A percentile compares a stretch with the other conserved stretches of the same genome.
phyloP scores from a whole-genome alignment of 2,113 vertebrate genomes.

The Pionites leucogaster region DNA sequence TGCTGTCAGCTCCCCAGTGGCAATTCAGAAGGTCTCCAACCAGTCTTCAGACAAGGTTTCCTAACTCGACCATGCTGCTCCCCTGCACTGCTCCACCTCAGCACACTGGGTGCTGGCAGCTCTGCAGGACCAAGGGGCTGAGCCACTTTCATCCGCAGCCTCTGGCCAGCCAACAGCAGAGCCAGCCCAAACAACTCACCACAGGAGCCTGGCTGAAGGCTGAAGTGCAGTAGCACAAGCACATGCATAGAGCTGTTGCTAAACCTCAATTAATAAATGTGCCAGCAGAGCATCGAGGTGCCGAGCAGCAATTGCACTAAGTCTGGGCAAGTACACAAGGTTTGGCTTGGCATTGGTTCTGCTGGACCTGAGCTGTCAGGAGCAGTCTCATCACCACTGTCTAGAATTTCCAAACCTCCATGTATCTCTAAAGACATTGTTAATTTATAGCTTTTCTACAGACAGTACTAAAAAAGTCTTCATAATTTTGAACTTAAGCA shows the following conservation, averaged over 20 bases:
- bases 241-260: not conserved
- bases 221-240: fast-evolving
- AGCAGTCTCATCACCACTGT: not conserved
- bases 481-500: not conserved
- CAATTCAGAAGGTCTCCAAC: not conserved
- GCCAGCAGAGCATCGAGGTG: not conserved
- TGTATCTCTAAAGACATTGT: no score
- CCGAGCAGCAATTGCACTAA: not conserved
- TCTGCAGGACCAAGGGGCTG: not conserved
- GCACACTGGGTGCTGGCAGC: not conserved
- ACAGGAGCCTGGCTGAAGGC: not conserved
- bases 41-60: not conserved
- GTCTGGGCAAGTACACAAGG: not conserved
- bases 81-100: fast-evolving
- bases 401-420: not conserved
- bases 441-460: not conserved
- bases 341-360: not conserved
- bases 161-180: not conserved
- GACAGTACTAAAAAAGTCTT: not conserved
- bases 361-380: not conserved
- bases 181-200: not conserved
- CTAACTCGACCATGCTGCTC: fast-evolving
- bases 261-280: not conserved
- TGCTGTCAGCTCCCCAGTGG: not conserved
- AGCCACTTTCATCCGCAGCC: not conserved